phyloP scores from a whole-genome alignment of 2,888 invertebrate genomes.

The Mesorhabditis belari region DNA sequence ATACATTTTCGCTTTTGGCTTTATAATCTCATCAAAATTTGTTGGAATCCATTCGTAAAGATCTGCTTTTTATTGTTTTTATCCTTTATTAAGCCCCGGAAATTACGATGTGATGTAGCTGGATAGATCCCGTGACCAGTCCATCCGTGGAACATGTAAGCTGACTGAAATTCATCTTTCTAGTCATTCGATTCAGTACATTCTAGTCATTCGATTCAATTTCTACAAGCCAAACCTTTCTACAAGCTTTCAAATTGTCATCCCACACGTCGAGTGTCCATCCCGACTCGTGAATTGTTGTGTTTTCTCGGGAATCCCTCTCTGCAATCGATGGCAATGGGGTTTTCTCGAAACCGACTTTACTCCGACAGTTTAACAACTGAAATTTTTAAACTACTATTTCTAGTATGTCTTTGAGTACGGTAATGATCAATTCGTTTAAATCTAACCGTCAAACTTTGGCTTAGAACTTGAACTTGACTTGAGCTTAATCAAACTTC shows the following conservation, averaged over 20 bases:
- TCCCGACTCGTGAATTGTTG: neutral
- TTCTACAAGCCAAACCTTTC: too few relatives aligned
- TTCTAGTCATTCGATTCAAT: neutral
- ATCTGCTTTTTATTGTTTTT: too few relatives aligned
- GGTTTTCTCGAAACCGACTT: neutral
- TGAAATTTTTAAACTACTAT: neutral
- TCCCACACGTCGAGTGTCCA: neutral
- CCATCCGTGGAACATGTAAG: neutral
- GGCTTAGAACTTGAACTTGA: neutral
- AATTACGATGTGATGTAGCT: neutral
- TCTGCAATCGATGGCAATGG: neutral
- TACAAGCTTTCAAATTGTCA: neutral
- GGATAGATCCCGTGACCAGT: neutral
- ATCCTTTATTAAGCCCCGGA: too few relatives aligned
- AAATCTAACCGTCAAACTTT: neutral
- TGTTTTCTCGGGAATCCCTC: neutral
- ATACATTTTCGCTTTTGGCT: slow-evolving; percentile 27
- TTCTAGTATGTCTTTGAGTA: neutral
- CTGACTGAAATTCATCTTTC: neutral
- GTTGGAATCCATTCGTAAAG: slow-evolving; percentile 51
- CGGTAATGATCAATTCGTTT: neutral
- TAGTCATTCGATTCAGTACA: neutral
- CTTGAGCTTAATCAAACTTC: too few relatives aligned
- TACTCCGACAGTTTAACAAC: neutral
- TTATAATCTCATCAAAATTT: slow-evolving; percentile 35